These are phyloP conservation scores for Anagrus nilaparvatae DNA, from an alignment of 1,140 invertebrate species.

Conservation along the genomic window DNA sequence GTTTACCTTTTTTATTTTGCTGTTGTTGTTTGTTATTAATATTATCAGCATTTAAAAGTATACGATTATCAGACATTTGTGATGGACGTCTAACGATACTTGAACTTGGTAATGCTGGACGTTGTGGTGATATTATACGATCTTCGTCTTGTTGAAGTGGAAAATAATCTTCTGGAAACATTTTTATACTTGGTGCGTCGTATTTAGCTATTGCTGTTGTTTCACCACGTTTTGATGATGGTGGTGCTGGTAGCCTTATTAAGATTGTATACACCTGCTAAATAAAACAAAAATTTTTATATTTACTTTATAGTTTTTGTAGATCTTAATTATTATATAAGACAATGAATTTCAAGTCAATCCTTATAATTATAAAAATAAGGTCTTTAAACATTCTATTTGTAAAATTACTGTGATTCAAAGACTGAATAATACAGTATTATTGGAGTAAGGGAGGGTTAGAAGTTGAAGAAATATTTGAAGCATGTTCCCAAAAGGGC, in stretches of 20 bases:
- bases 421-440: no score
- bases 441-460: no score
- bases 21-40: no score
- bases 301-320: slow-evolving; percentile 16
- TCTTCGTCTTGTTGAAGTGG: no score
- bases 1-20: no score
- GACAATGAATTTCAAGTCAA: slow-evolving; percentile 22
- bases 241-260: slow-evolving; percentile 60
- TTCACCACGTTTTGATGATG: slow-evolving; percentile 14
- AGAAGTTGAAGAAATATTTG: no score
- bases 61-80: slow-evolving; percentile 67
- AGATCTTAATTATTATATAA: slow-evolving; percentile 15
- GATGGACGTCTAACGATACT: slow-evolving; percentile 54
- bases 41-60: slow-evolving; percentile 74
- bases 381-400: no score
- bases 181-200: slow-evolving; percentile 66
- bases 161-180: slow-evolving; percentile 64
- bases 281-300: background rate
- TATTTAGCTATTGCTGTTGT: slow-evolving; percentile 41
- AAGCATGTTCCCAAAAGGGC: no score
- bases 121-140: no score
- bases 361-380: slow-evolving; percentile 22
- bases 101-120: no score
- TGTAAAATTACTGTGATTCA: no score
- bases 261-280: slow-evolving; percentile 77